Percentiles rank a stretch among this genome's conserved stretches.
Conservation (phyloP, 1,140 invertebrate genomes). For the Pseudomyrmex gracilis region DNA sequence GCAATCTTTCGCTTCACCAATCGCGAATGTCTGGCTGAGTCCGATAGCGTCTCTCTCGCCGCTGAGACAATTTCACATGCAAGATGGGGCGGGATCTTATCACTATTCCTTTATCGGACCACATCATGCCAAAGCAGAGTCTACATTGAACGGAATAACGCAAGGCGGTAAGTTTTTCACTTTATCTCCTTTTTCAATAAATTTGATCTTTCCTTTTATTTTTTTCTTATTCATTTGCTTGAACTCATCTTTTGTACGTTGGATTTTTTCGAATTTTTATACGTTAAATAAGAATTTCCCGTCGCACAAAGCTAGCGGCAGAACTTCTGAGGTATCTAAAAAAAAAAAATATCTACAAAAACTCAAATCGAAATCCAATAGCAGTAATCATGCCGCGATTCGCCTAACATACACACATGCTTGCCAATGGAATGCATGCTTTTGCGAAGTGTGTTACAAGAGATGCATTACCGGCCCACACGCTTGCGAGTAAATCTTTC, state of each 20-base stretch:
- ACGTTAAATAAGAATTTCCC: neutral
- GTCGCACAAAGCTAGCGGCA: too few species aligned
- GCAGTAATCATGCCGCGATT: neutral
- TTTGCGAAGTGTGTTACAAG: slow-evolving; percentile 45
- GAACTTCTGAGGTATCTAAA: too few species aligned
- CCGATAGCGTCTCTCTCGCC: slow-evolving; percentile 75
- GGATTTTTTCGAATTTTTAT: neutral
- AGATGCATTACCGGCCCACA: slow-evolving; percentile 53
- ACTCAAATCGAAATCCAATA: slow-evolving; percentile 12
- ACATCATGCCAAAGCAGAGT: slow-evolving; percentile 88
- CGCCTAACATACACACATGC: neutral
- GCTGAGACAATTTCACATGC: slow-evolving; percentile 86
- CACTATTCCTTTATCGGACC: slow-evolving; percentile 89
- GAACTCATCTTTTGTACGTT: neutral
- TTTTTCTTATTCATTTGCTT: neutral
- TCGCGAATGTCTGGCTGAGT: slow-evolving; percentile 74
- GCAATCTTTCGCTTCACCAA: slow-evolving; percentile 59
- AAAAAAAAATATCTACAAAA: neutral
- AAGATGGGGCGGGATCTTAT: slow-evolving; percentile 89
- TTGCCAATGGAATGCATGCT: slow-evolving; percentile 62
- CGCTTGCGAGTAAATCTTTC: slow-evolving; percentile 37
- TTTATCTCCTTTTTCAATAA: neutral
- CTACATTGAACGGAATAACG: slow-evolving; percentile 88
- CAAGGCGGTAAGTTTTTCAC: slow-evolving; percentile 84
- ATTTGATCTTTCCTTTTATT: neutral